phyloP scores from a whole-genome alignment of 2,888 invertebrate species.

The Lymantria dispar region DNA sequence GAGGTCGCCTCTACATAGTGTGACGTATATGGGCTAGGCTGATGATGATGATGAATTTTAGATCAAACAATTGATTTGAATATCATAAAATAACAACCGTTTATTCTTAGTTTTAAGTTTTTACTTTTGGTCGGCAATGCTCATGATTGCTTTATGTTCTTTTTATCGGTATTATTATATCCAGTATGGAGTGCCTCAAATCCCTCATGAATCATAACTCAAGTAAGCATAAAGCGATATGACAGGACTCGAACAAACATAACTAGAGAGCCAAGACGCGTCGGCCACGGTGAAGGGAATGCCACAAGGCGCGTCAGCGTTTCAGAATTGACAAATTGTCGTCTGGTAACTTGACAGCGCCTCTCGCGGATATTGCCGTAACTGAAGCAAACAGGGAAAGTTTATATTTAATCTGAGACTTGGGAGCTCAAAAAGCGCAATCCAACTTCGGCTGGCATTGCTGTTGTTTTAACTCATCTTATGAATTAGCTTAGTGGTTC shows the following conservation, averaged over 20 bases:
- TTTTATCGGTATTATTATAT: background rate
- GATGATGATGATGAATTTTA: too few species aligned
- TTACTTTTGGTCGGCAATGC: too few species aligned
- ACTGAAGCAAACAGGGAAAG: conserved; percentile 46
- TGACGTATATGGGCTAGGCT: too few species aligned
- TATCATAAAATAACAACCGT: too few species aligned
- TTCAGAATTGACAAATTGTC: conserved; percentile 43
- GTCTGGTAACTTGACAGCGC: conserved; percentile 43
- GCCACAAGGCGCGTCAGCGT: conserved; percentile 8
- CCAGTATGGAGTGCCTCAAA: background rate
- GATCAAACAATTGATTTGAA: too few species aligned
- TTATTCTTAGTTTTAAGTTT: too few species aligned
- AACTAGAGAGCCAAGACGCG: conserved; percentile 20
- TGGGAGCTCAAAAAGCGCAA: conserved; percentile 47
- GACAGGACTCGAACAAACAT: conserved; percentile 24
- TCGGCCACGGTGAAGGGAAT: conserved; percentile 16
- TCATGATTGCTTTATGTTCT: too few species aligned
- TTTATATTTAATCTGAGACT: conserved; percentile 62
- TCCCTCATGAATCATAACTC: conserved; percentile 10
- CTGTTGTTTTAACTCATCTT: conserved; percentile 31
- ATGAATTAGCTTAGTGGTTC: conserved; percentile 18
- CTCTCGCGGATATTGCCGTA: conserved; percentile 49
- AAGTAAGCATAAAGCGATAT: conserved; percentile 29
- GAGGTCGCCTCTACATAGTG: too few species aligned
- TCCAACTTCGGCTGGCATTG: conserved; percentile 38